Percentiles rank a stretch among this genome's conserved stretches.
Conservation (phyloP, 37 sponge, comb jelly and placozoan genomes). For the Tethya wilhelma region DNA sequence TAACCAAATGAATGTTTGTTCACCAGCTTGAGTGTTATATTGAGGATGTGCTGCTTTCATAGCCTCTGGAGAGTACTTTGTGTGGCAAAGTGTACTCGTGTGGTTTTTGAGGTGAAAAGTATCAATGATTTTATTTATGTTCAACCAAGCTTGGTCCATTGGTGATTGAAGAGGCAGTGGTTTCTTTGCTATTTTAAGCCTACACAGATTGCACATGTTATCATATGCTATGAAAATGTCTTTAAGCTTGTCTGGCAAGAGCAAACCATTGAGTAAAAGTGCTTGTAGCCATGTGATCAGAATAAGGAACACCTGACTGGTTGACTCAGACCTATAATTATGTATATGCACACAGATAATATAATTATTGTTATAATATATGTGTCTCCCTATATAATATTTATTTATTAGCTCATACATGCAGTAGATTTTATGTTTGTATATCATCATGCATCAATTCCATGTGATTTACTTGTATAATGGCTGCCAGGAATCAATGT, state of each 20-base stretch:
- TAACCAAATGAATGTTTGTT: constrained; percentile 47
- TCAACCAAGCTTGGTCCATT: constrained; percentile 16
- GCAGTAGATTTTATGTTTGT: background rate
- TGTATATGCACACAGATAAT: no score
- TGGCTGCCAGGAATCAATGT: constrained; percentile 45
- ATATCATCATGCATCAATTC: background rate
- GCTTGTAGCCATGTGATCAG: constrained; percentile 1
- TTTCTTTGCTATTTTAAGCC: constrained; percentile 20
- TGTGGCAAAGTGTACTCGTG: constrained; percentile 13
- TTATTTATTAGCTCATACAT: background rate
- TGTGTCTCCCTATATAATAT: background rate
- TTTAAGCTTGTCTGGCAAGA: background rate
- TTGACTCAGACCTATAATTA: constrained; percentile 30
- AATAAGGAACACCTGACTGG: constrained; percentile 13
- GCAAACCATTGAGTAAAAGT: background rate
- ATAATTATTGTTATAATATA: no score
- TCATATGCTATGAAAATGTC: constrained; percentile 25
- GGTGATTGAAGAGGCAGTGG: constrained; percentile 25
- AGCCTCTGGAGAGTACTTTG: constrained; percentile 8
- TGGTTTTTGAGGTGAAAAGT: constrained; percentile 39
- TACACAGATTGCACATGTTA: constrained; percentile 34
- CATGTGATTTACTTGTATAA: constrained; percentile 24
- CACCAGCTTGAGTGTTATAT: constrained; percentile 54
- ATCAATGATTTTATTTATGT: constrained; percentile 28
- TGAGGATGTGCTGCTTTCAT: constrained; percentile 13